These are phyloP conservation scores for Netelia fuscicornis DNA, from an alignment of 2,888 invertebrate species.

Conservation along the genomic window DNA sequence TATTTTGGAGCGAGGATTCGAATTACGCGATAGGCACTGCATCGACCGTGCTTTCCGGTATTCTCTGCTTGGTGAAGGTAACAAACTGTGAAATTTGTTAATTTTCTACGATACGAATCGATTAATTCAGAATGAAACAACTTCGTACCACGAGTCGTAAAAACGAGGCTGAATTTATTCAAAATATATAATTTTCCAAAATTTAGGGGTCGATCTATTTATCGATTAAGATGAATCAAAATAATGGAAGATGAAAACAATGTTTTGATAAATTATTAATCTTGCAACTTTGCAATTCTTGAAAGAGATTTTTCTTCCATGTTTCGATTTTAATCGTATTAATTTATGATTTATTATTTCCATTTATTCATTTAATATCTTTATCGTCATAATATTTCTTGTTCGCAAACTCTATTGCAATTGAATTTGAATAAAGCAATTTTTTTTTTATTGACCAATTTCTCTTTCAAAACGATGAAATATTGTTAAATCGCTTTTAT, in stretches of 20 bases:
- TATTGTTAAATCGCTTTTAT: background rate
- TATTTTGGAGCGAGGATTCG: slow-evolving; percentile 27
- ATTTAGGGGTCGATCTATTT: too few relatives aligned
- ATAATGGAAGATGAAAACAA: too few relatives aligned
- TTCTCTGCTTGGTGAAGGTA: slow-evolving; percentile 44
- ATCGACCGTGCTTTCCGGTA: slow-evolving; percentile 44
- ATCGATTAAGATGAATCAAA: too few relatives aligned
- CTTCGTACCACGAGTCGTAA: too few relatives aligned
- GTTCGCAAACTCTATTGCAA: background rate
- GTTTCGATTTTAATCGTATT: too few relatives aligned
- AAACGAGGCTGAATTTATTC: too few relatives aligned
- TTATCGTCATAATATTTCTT: background rate
- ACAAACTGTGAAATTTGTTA: background rate
- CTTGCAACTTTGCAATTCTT: too few relatives aligned
- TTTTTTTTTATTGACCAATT: background rate
- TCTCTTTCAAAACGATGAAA: background rate
- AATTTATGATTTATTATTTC: too few relatives aligned
- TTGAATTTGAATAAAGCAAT: background rate
- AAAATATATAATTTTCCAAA: too few relatives aligned
- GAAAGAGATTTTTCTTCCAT: too few relatives aligned
- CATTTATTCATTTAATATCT: background rate
- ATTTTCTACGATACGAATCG: background rate
- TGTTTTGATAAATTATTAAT: too few relatives aligned
- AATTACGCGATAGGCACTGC: slow-evolving; percentile 43
- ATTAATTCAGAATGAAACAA: too few relatives aligned